Evolutionary conservation across 2,113 vertebrate species (phyloP), one percentile per base, ranked within the genome.

Genomic region (Aphyosemion australe): DNA sequence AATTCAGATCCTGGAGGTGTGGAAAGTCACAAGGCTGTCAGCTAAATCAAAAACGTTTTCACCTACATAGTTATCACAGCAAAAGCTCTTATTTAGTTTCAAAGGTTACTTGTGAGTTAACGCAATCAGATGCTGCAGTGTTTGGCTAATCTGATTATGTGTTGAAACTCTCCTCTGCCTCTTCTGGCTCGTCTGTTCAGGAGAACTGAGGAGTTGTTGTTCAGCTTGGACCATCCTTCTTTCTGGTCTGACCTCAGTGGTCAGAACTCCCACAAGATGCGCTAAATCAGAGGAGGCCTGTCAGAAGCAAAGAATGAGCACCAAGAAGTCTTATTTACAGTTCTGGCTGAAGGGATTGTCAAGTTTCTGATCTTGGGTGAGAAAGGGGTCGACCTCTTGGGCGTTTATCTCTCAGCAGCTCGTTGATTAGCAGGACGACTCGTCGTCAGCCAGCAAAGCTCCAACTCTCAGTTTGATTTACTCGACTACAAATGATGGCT

Each of bases 231-330:
- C 66, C 61, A 39, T 78, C 66, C 62, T 74, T 39, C 21, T 34
- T 26, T 62, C 39, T 56, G 60, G 14, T 54, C 54, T 72, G 72
- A 80, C 78, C 76, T 65, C 26, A 0, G 52, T 6, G 72, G 61
- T 59, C 72, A 82, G 58, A 84, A 84, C 88, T 77, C 84, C 79
- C 84, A 87, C 79, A 0, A 26, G 78, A 54, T 42, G 49, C 5
- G 1, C n/a, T 74, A 82, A 88, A 85, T 84, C 82, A 74, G 20
- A 75, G 52, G 19, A n/a, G 46, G 26, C 45, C 12, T 62, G 63
- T 68, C 63, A 68, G 58, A 48, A 56, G 43, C 60, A 54, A 46
- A 78, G 63, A 21, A 63, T 12, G 8, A 21, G 8, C 10, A 45
- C 26, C 55, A 10, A 74, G 61, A 66, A 26, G 59, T 16, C 48